phyloP scores from a whole-genome alignment of 2,113 vertebrate species.

The Psittacus erithacus region DNA sequence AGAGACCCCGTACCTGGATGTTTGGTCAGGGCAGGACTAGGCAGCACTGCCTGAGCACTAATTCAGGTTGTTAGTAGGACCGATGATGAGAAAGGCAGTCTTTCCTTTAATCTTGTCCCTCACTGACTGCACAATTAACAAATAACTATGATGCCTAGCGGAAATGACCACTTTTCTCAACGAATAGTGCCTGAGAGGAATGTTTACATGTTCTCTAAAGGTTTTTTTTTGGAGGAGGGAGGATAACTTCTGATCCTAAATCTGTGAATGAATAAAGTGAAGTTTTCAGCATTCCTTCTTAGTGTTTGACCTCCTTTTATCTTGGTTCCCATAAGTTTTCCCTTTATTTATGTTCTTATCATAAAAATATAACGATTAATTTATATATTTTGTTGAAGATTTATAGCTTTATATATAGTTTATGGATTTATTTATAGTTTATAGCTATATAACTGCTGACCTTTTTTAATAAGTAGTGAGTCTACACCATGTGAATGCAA shows the following conservation, averaged over 20 bases:
- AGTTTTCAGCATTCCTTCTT: not conserved
- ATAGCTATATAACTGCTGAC: not conserved
- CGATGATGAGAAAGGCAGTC: not conserved
- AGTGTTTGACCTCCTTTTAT: not conserved
- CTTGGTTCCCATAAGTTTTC: not conserved
- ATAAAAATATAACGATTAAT: not conserved
- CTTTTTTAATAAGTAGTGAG: not conserved
- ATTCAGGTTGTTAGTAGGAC: not conserved
- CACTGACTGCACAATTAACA: not conserved
- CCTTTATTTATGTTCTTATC: not conserved
- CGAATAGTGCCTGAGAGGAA: not conserved
- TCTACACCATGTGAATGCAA: not conserved
- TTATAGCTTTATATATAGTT: not conserved
- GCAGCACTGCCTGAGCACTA: not conserved
- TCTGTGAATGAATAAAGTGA: not conserved
- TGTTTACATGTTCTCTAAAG: not conserved
- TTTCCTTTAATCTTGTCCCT: not conserved
- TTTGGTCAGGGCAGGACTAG: not conserved
- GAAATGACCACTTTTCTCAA: not conserved
- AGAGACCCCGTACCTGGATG: rapidly evolving
- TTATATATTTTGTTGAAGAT: not conserved
- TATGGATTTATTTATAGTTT: not conserved
- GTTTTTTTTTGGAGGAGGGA: not conserved
- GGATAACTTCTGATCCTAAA: not conserved
- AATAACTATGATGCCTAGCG: not conserved